Evolutionary conservation across 2,888 invertebrate species (phyloP).

Genomic region (Acronicta alni): DNA sequence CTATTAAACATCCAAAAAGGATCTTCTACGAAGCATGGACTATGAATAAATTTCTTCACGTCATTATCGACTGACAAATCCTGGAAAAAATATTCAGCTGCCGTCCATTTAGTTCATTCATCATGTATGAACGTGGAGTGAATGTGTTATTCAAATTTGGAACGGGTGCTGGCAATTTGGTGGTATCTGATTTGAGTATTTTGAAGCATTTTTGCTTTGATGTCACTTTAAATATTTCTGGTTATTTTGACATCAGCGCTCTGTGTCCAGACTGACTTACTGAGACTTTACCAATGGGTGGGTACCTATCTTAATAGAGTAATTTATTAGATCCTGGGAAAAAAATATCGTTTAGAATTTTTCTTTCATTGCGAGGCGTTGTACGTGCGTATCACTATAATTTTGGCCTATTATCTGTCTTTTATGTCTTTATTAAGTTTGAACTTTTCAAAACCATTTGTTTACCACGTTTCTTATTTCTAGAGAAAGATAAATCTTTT

Average conservation of each 20-base stretch:
- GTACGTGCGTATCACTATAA: too few relatives aligned
- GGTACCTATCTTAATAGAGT: too few relatives aligned
- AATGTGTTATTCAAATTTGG: conserved; percentile 54
- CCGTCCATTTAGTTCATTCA: conserved; percentile 57
- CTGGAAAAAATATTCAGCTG: conserved; percentile 53
- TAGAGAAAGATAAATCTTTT: too few relatives aligned
- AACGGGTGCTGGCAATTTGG: conserved; percentile 35
- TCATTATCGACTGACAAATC: conserved; percentile 52
- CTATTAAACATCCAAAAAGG: conserved; percentile 8
- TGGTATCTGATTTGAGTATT: conserved; percentile 32
- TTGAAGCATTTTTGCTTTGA: conserved; percentile 1
- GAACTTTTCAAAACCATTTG: too few relatives aligned
- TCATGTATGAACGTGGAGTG: conserved; percentile 63
- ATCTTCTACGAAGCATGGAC: background rate
- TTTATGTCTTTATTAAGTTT: too few relatives aligned
- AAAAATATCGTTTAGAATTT: too few relatives aligned
- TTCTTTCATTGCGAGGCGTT: too few relatives aligned
- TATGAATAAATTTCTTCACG: conserved; percentile 44
- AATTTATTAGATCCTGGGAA: background rate
- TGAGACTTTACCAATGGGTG: background rate
- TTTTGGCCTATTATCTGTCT: too few relatives aligned
- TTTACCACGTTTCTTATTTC: too few relatives aligned
- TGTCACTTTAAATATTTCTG: background rate
- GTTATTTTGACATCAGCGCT: background rate
- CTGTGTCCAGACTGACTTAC: background rate